Conservation (phyloP, 2,888 invertebrate species). For the Ophioninae sp. region DNA sequence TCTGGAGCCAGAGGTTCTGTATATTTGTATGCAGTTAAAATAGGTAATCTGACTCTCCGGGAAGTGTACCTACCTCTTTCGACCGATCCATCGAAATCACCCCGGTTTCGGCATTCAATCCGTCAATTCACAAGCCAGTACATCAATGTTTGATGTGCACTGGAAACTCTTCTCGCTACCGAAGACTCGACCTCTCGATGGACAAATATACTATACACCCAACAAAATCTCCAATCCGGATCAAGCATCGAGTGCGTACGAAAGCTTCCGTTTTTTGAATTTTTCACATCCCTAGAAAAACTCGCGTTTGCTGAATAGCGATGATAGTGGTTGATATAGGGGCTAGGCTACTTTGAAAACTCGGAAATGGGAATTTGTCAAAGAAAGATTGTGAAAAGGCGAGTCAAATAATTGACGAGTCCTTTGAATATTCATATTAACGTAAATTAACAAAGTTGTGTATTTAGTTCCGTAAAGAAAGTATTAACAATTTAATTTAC, state of each 20-base stretch:
- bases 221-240: constrained; percentile 23
- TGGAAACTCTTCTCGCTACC: constrained; percentile 16
- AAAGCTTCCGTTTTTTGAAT: background rate
- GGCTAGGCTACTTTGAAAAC: too few relatives aligned
- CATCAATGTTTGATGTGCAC: constrained; percentile 59
- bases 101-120: constrained; percentile 56
- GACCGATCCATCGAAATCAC: constrained; percentile 19
- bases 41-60: constrained; percentile 22
- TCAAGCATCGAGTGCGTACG: background rate
- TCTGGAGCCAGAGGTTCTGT: background rate
- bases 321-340: too few relatives aligned
- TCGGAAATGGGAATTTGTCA: too few relatives aligned
- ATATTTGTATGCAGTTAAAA: background rate
- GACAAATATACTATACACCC: constrained; percentile 16
- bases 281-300: too few relatives aligned
- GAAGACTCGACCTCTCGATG: constrained; percentile 9
- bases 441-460: too few relatives aligned
- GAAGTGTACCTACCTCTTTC: constrained; percentile 13
- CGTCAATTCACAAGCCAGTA: constrained; percentile 61
- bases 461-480: too few relatives aligned
- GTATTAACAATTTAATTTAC: too few relatives aligned
- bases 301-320: too few relatives aligned
- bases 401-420: too few relatives aligned
- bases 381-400: too few relatives aligned
- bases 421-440: too few relatives aligned